These are phyloP conservation scores for Tridacna gigas DNA, from an alignment of 2,888 invertebrate species.

Conservation along the genomic window DNA sequence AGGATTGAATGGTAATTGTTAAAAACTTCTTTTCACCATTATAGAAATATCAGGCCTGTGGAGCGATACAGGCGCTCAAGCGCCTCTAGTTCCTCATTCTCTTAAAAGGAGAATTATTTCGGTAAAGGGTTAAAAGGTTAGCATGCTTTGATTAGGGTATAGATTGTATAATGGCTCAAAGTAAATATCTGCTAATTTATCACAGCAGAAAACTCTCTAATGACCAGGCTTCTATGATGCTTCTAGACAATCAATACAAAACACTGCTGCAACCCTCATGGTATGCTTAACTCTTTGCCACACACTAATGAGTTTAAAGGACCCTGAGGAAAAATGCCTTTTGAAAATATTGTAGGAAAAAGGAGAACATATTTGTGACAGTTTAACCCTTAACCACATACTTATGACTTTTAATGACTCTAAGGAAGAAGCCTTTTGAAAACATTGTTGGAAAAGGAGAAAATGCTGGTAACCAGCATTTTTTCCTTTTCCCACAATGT, in stretches of 20 bases:
- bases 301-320: background rate
- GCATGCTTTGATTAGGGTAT: conserved; percentile 7
- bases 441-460: background rate
- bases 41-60: no score
- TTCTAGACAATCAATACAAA: conserved; percentile 8
- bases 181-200: conserved; percentile 6
- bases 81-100: no score
- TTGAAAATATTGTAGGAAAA: background rate
- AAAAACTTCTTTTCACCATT: no score
- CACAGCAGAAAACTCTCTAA: conserved; percentile 6
- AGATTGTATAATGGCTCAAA: background rate
- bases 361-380: background rate
- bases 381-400: background rate
- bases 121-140: background rate
- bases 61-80: no score
- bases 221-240: background rate
- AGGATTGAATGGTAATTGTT: no score
- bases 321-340: background rate
- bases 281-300: background rate
- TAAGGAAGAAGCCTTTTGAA: background rate
- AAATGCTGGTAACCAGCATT: background rate
- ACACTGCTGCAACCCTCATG: background rate
- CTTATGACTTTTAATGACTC: background rate
- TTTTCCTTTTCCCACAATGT: no score
- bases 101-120: no score